Conservation (phyloP, 2,888 invertebrate species). For the Ennomos quercinarius region DNA sequence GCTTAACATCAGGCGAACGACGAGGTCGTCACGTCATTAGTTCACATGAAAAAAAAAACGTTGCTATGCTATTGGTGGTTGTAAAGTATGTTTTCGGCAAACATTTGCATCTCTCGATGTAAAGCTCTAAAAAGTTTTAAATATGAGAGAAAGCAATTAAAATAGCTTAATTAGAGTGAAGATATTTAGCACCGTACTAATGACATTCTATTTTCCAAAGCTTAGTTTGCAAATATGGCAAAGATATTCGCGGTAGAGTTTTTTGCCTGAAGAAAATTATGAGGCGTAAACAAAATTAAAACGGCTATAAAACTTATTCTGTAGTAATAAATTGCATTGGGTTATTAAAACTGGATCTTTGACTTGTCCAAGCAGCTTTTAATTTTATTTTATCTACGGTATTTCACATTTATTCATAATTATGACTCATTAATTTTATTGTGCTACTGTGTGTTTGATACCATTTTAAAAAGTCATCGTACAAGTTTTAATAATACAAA, state of each 20-base stretch:
- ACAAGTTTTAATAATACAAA: too few relatives aligned
- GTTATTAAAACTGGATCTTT: neutral
- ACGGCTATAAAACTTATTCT: slow-evolving; percentile 1
- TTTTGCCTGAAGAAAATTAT: slow-evolving; percentile 32
- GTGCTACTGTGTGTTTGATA: neutral
- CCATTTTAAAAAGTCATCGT: too few relatives aligned
- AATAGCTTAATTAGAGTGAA: slow-evolving; percentile 14
- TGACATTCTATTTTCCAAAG: slow-evolving; percentile 24
- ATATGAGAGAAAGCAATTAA: neutral
- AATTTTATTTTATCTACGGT: slow-evolving; percentile 4
- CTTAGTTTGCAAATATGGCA: slow-evolving; percentile 28
- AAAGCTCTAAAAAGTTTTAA: too few relatives aligned
- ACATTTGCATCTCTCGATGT: too few relatives aligned
- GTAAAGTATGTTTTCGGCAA: too few relatives aligned
- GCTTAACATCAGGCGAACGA: too few relatives aligned
- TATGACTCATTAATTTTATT: slow-evolving; percentile 6
- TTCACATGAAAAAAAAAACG: too few relatives aligned
- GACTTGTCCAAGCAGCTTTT: slow-evolving; percentile 3
- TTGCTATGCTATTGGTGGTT: too few relatives aligned
- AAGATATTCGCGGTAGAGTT: slow-evolving; percentile 18
- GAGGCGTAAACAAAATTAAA: slow-evolving; percentile 31
- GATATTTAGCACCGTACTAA: slow-evolving; percentile 29
- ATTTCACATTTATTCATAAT: slow-evolving; percentile 5
- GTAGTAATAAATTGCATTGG: slow-evolving; percentile 9
- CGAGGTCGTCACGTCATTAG: too few relatives aligned